Evolutionary conservation across 2,797 vertebrate species (phyloP).

Genomic region (Anabacerthia variegaticeps): DNA sequence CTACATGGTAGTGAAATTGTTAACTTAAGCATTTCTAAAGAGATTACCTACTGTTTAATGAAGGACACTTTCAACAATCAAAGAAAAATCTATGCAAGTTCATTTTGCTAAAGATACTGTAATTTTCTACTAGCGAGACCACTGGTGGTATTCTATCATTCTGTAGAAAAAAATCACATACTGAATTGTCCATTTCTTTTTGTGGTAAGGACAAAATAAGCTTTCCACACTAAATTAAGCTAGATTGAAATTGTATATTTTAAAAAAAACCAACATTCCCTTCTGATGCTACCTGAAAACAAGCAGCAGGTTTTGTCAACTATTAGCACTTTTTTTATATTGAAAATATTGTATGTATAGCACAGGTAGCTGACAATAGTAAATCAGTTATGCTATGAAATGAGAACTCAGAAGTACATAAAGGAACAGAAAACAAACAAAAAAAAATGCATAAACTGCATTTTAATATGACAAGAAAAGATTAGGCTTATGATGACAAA

Average conservation of each 20-base stretch:
- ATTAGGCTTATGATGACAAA: neutral
- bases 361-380: neutral
- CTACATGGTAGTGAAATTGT: neutral
- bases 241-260: neutral
- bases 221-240: neutral
- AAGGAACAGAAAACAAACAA: neutral
- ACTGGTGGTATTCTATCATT: neutral
- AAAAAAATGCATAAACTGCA: neutral
- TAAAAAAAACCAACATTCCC: neutral
- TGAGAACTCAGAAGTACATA: neutral
- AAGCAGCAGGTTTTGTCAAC: neutral
- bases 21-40: neutral
- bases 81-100: neutral
- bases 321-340: neutral
- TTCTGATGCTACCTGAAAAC: neutral
- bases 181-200: neutral
- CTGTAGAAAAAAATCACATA: neutral
- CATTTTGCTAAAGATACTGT: neutral
- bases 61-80: neutral
- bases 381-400: conserved; percentile 1
- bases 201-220: neutral
- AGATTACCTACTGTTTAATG: neutral
- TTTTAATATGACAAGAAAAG: conserved; percentile 12
- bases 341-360: neutral
- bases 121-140: neutral